These are phyloP conservation scores for Eidolon dupreanum DNA, from an alignment of 2,797 vertebrate species.

Conservation along the genomic window DNA sequence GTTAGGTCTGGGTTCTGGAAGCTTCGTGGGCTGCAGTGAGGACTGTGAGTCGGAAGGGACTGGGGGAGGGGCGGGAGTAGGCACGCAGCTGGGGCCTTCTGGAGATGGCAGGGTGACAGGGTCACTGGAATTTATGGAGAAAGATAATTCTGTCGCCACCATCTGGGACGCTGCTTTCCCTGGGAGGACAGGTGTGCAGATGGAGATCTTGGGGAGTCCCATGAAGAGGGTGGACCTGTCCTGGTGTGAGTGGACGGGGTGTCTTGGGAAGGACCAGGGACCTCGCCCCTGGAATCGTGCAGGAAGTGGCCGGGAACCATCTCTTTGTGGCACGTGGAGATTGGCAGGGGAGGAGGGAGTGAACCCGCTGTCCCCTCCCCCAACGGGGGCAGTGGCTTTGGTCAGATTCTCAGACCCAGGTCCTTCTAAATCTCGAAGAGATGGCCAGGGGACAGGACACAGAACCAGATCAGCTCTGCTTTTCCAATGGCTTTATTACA, in stretches of 20 bases:
- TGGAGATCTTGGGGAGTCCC: background rate
- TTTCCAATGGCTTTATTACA: constrained; percentile 41
- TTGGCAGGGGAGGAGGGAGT: background rate
- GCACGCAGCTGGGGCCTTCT: background rate
- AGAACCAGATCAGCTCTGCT: background rate
- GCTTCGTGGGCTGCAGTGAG: accelerated
- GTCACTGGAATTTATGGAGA: background rate
- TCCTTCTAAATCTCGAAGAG: background rate
- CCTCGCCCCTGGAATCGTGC: background rate
- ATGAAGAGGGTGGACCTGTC: no score
- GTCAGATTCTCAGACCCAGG: background rate
- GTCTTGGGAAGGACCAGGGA: background rate
- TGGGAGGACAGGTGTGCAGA: background rate
- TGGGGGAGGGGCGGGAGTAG: background rate
- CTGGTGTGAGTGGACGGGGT: background rate
- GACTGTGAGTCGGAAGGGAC: background rate
- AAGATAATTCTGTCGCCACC: accelerated
- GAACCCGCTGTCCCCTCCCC: accelerated
- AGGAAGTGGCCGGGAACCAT: background rate
- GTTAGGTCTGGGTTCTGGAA: background rate
- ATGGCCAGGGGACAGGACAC: accelerated
- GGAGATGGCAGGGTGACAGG: background rate
- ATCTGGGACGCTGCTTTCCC: accelerated
- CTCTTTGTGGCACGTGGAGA: background rate
- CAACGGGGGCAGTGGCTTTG: background rate